Conservation (phyloP, 1,140 invertebrate genomes). For the Capitella teleta region DNA sequence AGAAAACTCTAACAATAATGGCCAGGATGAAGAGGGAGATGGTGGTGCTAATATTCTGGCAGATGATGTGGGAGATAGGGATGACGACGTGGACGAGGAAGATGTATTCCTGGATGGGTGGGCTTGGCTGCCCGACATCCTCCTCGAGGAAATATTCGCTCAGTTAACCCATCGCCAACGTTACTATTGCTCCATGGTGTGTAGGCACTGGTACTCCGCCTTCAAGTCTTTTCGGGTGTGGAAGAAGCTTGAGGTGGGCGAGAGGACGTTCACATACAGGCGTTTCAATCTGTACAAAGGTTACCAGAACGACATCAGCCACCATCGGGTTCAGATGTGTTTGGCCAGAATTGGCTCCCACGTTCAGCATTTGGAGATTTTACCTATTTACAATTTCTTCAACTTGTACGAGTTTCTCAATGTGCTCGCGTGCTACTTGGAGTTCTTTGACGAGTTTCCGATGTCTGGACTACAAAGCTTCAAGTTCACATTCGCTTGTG, state of each 20-base stretch:
- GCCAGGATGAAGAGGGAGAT: too few species aligned
- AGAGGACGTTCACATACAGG: background rate
- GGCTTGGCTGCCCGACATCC: slow-evolving; percentile 59
- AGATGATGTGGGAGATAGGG: too few species aligned
- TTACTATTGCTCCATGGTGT: slow-evolving; percentile 64
- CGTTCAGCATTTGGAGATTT: slow-evolving; percentile 57
- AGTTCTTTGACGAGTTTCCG: slow-evolving; percentile 27
- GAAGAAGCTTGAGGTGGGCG: slow-evolving; percentile 51
- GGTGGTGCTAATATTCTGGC: too few species aligned
- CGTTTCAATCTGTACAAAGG: background rate
- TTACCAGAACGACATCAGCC: background rate
- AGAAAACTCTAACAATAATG: too few species aligned
- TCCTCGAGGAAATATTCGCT: slow-evolving; percentile 65
- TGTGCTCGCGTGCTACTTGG: slow-evolving; percentile 46
- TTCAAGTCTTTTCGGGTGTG: slow-evolving; percentile 65
- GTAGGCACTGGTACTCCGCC: slow-evolving; percentile 55
- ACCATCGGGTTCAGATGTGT: slow-evolving; percentile 46
- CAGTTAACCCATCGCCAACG: slow-evolving; percentile 57
- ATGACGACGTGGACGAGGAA: slow-evolving; percentile 14
- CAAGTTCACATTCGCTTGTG: slow-evolving; percentile 69
- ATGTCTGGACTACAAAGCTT: slow-evolving; percentile 32
- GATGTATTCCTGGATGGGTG: slow-evolving; percentile 44
- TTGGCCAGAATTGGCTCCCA: slow-evolving; percentile 57
- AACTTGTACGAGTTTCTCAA: slow-evolving; percentile 75
- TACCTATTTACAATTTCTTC: slow-evolving; percentile 66